phyloP scores from a whole-genome alignment of 2,113 vertebrate species.

The Sisor rabdophorus region DNA sequence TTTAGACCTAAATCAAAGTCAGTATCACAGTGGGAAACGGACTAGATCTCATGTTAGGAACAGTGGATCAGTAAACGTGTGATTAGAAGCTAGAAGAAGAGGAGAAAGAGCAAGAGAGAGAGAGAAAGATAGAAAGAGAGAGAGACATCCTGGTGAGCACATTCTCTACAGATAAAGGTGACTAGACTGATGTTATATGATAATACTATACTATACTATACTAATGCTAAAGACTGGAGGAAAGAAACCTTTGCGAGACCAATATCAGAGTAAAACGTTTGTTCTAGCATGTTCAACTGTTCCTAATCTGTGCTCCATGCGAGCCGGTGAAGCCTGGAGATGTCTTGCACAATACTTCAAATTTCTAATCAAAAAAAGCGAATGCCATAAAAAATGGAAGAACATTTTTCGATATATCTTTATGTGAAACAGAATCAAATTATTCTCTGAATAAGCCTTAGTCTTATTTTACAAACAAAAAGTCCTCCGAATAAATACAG shows the following conservation, averaged over 20 bases:
- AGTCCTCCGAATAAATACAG: constrained; percentile 53
- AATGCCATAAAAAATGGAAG: constrained; percentile 39
- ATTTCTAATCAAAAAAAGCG: constrained; percentile 12
- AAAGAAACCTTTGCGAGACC: constrained; percentile 1
- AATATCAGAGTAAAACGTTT: constrained; percentile 16
- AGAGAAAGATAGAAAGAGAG: constrained; percentile 3
- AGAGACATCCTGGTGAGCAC: not conserved
- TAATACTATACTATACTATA: too few relatives aligned
- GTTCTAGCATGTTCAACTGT: not conserved
- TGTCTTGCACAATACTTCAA: constrained; percentile 11
- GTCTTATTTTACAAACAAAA: constrained; percentile 66
- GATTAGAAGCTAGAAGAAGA: constrained; percentile 3
- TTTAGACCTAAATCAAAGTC: constrained; percentile 21
- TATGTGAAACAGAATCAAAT: constrained; percentile 56
- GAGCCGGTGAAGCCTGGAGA: constrained; percentile 14
- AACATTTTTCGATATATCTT: constrained; percentile 39
- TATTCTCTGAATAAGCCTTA: constrained; percentile 61
- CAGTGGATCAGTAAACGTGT: not conserved
- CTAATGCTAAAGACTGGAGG: constrained; percentile 28
- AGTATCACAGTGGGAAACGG: not conserved
- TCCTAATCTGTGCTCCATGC: constrained; percentile 23
- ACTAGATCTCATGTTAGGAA: not conserved
- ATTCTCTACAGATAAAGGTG: not conserved
- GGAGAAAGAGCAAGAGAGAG: not conserved
- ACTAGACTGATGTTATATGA: not conserved